Evolutionary conservation across 2,113 vertebrate species (phyloP).

Genomic region (Corythornis cristatus): DNA sequence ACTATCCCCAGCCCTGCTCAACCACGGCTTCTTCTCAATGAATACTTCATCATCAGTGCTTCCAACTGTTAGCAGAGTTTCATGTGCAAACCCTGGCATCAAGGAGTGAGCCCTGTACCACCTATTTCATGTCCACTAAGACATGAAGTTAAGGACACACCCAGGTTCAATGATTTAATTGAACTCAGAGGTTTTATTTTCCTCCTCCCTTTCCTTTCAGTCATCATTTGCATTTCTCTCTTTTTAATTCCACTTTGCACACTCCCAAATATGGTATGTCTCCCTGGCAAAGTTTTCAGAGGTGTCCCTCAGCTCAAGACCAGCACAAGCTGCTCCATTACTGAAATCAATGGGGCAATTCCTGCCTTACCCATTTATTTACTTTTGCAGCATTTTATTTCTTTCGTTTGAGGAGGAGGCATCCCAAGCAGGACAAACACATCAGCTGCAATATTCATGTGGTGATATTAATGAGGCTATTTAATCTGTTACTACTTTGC

Average conservation of each 20-base stretch:
- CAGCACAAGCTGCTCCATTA: background rate
- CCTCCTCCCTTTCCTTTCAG: constrained; percentile 18
- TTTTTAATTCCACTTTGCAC: background rate
- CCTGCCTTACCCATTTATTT: background rate
- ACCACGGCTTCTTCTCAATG: background rate
- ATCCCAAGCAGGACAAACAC: background rate
- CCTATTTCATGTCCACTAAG: background rate
- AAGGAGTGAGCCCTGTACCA: background rate
- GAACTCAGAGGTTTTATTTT: background rate
- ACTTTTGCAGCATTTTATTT: background rate
- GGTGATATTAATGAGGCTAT: background rate
- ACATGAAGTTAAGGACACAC: background rate
- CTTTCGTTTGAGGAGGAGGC: background rate
- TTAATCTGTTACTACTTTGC: constrained; percentile 27
- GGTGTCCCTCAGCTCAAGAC: background rate
- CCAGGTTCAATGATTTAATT: constrained; percentile 2
- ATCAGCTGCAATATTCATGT: background rate
- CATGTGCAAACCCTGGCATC: background rate
- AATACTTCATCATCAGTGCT: background rate
- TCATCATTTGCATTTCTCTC: constrained; percentile 9
- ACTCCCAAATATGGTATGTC: background rate
- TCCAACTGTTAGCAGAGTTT: background rate
- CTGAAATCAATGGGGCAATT: background rate
- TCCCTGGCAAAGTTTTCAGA: constrained; percentile 1
- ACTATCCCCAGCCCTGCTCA: background rate